Conservation (phyloP, 2,797 vertebrate genomes). For the Okamejei kenojei region DNA sequence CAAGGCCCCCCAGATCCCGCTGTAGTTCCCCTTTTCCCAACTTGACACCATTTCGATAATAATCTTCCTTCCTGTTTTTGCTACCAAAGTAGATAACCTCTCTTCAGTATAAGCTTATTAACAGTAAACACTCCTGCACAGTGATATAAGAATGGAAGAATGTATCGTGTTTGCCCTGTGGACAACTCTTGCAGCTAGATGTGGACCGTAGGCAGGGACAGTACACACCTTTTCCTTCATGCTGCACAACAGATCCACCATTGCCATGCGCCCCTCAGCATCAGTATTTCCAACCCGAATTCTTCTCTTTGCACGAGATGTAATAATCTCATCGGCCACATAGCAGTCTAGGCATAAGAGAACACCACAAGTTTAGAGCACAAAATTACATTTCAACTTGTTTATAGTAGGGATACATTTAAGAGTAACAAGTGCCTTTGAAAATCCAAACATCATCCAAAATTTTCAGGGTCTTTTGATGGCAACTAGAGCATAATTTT, state of each 20-base stretch:
- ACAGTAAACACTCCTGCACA: not conserved
- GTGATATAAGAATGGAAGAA: not conserved
- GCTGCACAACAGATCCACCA: constrained; percentile 72
- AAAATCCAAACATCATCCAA: not conserved
- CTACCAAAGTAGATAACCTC: no score
- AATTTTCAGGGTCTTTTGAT: not conserved
- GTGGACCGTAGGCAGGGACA: not conserved
- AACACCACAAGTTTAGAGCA: not conserved
- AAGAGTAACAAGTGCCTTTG: not conserved
- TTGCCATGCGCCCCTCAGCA: constrained; percentile 73
- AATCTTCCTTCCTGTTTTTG: no score
- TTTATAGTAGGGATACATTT: not conserved
- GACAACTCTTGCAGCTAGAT: not conserved
- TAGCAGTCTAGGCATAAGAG: constrained; percentile 60
- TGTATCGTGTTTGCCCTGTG: not conserved
- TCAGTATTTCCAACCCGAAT: constrained; percentile 73
- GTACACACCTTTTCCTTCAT: constrained; percentile 68
- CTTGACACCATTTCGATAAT: no score
- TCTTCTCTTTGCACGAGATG: constrained; percentile 62
- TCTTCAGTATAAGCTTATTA: not conserved
- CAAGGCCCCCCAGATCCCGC: no score
- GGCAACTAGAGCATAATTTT: not conserved
- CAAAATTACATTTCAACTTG: not conserved
- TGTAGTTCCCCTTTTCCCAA: no score
- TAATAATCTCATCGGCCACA: constrained; percentile 67